Evolutionary conservation across 2,797 vertebrate genomes (phyloP), one percentile per base, ranked within the genome.

Genomic region (Anabas testudineus): DNA sequence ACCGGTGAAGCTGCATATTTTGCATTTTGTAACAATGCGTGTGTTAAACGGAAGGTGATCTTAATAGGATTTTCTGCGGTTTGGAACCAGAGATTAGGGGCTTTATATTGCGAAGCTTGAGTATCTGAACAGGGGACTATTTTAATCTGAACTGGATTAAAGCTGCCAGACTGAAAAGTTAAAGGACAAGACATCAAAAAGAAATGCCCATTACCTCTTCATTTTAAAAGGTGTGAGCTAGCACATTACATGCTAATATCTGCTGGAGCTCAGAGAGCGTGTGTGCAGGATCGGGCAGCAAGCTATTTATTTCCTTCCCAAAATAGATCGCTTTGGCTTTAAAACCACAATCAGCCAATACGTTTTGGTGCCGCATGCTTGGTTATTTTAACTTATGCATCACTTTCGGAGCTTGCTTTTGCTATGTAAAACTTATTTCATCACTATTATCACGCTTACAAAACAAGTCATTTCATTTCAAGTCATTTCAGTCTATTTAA

Each of bases 1-100:
- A 87, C 72, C 46, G 55, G 81, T 78, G 90, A 93, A 92, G 90
- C 92, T 91, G 90, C 90, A 74, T 91, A 93, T 94, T 94, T 94
- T 94, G 94, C 92, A 93, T 93, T 94, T 94, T 70, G 61, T 76
- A 92, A 94, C 92, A 94, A 94, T 94, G 84, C 78, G 61, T 65
- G 83, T 91, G 92, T 92, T 95, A 92, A 94, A 95, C 90, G 91
- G 89, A 91, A 94, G 93, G 93, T 93, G 93, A 94, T 92, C 90
- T 91, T 95, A 95, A 95, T 95, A 94, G 93, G 94, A 95, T 94
- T 95, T 93, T 84, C 88, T 91, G 87, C 87, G 81, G 90, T 94
- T 93, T 92, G 89, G 87, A 94, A 94, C 87, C 86, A 92, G 88
- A 94, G 94, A 94, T 95, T 94, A 95, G 91, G 82, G 87, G 93